Evolutionary conservation across 1,140 invertebrate species (phyloP), one percentile per base, ranked within the genome.

Genomic region (Oryctes rhinoceros): DNA sequence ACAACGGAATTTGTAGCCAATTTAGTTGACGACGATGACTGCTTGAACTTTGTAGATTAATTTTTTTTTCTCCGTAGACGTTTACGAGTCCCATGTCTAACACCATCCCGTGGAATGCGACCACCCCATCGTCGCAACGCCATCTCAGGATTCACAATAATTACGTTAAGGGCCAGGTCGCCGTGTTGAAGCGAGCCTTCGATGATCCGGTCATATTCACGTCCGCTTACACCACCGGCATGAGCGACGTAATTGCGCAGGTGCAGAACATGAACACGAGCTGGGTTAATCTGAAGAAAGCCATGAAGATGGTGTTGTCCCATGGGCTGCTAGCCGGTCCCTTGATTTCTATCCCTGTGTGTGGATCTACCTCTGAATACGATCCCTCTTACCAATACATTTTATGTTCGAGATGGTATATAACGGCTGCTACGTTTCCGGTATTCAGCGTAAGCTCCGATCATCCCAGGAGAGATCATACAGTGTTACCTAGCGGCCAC

Each of bases 381-480:
- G 79, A 82, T 81, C 80, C 76, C 44, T 78, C 20, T 47, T 78
- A 80, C 13, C 85, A 84, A 48, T 84, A 85, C 81, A 83, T 78
- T 9, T 82, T 85, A 15, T 88, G 87, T 76, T 75, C 87, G 4
- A 81, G 86, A 75, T 88, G 87, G 87, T 88, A 88, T 78, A 77
- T 86, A 6, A 81, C 85, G 30, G 85, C 87, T 7, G 83, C 84
- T 0, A 85, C 84, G 3, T 81, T 88, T 78, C 87, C 87, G 11
- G 81, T 86, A 62, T 86, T 88, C 44, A 81, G 84, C 39, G 83
- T 88, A 11, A 82, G 84, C 9, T 87, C 84, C 7, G 81, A 78
- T 35, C 10, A 20, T 24, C 83, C 59, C 80, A 82, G 24, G 44
- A 83, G 86, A 80, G 83, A 86, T 84, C 87, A 86, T 11, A 79